phyloP scores from a whole-genome alignment of 2,888 invertebrate genomes.

The Lepidocyrtinus sp. region DNA sequence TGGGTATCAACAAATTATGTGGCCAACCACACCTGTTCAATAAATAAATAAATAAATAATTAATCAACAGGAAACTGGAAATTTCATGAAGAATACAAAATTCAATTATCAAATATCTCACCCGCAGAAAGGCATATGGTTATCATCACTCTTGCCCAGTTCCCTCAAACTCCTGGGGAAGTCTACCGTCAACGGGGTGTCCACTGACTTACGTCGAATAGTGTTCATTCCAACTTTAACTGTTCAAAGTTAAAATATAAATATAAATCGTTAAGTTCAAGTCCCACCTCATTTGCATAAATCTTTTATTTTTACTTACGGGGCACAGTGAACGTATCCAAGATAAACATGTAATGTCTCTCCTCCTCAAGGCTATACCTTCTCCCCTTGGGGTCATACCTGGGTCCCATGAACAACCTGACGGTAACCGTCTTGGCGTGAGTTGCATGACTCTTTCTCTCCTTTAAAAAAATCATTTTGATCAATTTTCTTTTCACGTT shows the following conservation, averaged over 20 bases:
- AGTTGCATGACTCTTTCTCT: slow-evolving; percentile 70
- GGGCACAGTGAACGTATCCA: slow-evolving; percentile 80
- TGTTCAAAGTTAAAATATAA: slow-evolving; percentile 71
- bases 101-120: background rate
- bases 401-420: slow-evolving; percentile 81
- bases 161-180: slow-evolving; percentile 85
- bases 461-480: slow-evolving; percentile 28
- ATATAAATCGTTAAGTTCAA: background rate
- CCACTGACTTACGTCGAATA: slow-evolving; percentile 78
- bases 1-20: slow-evolving; percentile 84
- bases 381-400: slow-evolving; percentile 78
- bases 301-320: no score
- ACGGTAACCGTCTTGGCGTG: slow-evolving; percentile 77
- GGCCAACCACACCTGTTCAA: slow-evolving; percentile 96
- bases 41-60: slow-evolving; percentile 75
- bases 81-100: background rate
- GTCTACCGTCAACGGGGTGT: slow-evolving; percentile 87
- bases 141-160: slow-evolving; percentile 75
- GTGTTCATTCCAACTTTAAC: slow-evolving; percentile 75
- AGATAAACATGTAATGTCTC: slow-evolving; percentile 80
- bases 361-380: slow-evolving; percentile 79
- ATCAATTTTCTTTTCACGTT: no score
- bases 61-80: background rate
- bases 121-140: slow-evolving; percentile 48
- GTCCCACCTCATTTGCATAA: background rate